Base-by-base conservation (phyloP, 2,797 vertebrate species). In the Poliocrania exsul region DNA sequence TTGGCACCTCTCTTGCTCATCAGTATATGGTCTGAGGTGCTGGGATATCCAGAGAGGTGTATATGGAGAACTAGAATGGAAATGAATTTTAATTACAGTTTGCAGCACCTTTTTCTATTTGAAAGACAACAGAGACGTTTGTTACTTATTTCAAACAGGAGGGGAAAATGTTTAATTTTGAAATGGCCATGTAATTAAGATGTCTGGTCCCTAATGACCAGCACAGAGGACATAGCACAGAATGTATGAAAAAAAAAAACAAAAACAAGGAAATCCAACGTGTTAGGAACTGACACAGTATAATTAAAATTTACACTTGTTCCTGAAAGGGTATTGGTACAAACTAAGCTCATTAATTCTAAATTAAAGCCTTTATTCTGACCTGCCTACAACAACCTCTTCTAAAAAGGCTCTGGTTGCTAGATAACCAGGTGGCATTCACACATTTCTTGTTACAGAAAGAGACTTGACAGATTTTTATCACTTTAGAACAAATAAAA, bases 361-460 rank as follows among this genome's bases (percentile, higher is more conserved):
- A 74, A 95, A 87, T 94, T 79, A 94, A 87, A 73, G 26, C 35
- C 81, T 92, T 96, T 83, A 93, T 89, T 70, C 66, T 71, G 60
- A 65, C 25, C 61, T 90, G 54, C 42, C 58, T 54, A 74, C 2
- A 12, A 70, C 47, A 78, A 50, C 37, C 54, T 40, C 19, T 61
- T 81, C 80, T 71, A 37, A 53, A 89, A 86, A 62, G 33, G 11
- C 16, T 54, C 46, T 46, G 25, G 74, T 91, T 85, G 44, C 49
- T 88, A 62, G 50, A 81, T 49, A 84, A 12, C 33, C 62, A 50
- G 66, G 81, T 86, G 80, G 29, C 49, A 75, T 73, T 91, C 73
- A 62, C 65, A 80, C 21, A 50, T 81, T 80, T 78, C 74, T 65
- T 88, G 56, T 71, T 81, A 28, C 13, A 71, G 87, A 65, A 85